These are phyloP conservation scores for Hippopotamyrus pictus DNA, from an alignment of 2,797 vertebrate species.

Conservation along the genomic window DNA sequence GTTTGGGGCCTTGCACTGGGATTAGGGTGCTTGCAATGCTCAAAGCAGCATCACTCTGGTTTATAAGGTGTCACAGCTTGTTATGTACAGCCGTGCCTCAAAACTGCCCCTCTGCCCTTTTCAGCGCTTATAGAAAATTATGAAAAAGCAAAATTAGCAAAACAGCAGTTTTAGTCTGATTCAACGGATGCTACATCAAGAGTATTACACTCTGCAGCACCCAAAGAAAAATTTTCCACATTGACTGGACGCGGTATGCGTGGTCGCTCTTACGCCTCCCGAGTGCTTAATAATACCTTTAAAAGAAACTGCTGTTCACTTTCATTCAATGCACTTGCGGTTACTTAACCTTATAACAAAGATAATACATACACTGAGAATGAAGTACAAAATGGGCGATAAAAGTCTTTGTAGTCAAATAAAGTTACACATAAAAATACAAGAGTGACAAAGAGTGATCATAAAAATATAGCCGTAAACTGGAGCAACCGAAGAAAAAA, in stretches of 20 bases:
- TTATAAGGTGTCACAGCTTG: neutral
- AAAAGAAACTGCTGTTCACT: neutral
- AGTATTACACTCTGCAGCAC: neutral
- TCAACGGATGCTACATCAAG: neutral
- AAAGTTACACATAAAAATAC: neutral
- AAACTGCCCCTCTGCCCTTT: neutral
- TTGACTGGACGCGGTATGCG: no score
- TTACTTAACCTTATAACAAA: neutral
- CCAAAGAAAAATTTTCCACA: neutral
- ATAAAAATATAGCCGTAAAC: neutral
- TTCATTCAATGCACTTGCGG: neutral
- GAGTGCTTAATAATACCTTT: neutral
- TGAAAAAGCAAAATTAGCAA: neutral
- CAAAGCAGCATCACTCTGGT: neutral
- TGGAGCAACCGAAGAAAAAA: neutral
- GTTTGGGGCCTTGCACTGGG: neutral
- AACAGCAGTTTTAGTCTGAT: neutral
- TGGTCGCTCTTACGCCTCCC: no score
- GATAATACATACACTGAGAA: neutral
- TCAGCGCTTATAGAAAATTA: neutral
- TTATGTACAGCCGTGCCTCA: neutral
- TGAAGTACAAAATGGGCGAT: neutral
- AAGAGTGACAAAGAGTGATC: neutral
- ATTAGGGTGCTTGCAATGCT: neutral
- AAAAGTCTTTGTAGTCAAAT: conserved; percentile 4